Percentiles rank a stretch among this genome's conserved stretches.
These are phyloP conservation scores for Emydoidea blandingii DNA, from an alignment of 2,797 vertebrate species.

Conservation along the genomic window DNA sequence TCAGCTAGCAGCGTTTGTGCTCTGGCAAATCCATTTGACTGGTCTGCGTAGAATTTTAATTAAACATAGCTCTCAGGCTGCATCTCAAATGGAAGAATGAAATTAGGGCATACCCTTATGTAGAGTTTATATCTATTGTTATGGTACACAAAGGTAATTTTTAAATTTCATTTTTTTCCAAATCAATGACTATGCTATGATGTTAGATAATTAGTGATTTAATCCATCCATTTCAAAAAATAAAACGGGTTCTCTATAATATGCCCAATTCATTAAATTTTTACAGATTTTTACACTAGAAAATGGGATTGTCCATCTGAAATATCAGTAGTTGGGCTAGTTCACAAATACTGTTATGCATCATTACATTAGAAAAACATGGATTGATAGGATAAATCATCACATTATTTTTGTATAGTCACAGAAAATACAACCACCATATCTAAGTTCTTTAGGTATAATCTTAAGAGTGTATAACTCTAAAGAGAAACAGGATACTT, in stretches of 20 bases:
- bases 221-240: slow-evolving; percentile 42
- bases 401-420: slow-evolving; percentile 7
- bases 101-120: slow-evolving; percentile 53
- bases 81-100: slow-evolving; percentile 57
- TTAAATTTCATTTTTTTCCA: slow-evolving; percentile 56
- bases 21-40: slow-evolving; percentile 56
- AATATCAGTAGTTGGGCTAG: slow-evolving; percentile 37
- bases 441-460: neutral
- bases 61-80: slow-evolving; percentile 39
- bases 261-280: slow-evolving; percentile 49
- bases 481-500: neutral
- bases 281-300: slow-evolving; percentile 34
- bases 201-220: slow-evolving; percentile 46
- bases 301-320: slow-evolving; percentile 33
- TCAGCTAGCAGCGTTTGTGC: neutral
- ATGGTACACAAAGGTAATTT: slow-evolving; percentile 36
- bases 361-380: slow-evolving; percentile 48
- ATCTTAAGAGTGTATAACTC: neutral
- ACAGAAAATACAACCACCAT: neutral
- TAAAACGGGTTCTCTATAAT: neutral
- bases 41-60: slow-evolving; percentile 67
- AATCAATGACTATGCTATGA: neutral
- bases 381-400: neutral
- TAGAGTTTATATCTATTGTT: slow-evolving; percentile 26
- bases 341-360: slow-evolving; percentile 26